Evolutionary conservation across 1,140 invertebrate species (phyloP).

Genomic region (Trigoniulus corallinus): DNA sequence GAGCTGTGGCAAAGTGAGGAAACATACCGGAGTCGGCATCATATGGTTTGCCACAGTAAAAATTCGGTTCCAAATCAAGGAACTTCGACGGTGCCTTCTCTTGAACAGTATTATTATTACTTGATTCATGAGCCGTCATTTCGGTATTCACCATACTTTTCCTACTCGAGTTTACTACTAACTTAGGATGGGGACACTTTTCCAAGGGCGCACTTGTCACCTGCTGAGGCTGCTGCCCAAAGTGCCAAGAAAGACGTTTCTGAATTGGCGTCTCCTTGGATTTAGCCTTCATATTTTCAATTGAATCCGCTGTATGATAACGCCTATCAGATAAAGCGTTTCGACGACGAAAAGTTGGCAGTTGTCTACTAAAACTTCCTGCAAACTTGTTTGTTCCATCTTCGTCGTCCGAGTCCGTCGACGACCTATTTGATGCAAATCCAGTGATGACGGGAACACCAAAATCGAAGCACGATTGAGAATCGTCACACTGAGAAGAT

Average conservation of each 20-base stretch:
- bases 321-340: conserved; percentile 32
- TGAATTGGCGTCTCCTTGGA: conserved; percentile 33
- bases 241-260: conserved; percentile 48
- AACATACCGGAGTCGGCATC: too few species aligned
- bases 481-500: conserved; percentile 1
- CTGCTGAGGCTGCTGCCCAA: conserved; percentile 25
- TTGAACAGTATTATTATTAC: too few species aligned
- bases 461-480: conserved; percentile 22
- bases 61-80: too few species aligned
- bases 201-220: too few species aligned
- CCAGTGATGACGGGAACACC: conserved; percentile 28
- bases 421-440: not conserved
- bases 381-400: conserved; percentile 17
- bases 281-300: conserved; percentile 40
- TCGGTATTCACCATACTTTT: too few species aligned
- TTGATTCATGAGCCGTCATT: too few species aligned
- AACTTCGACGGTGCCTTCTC: too few species aligned
- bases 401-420: conserved; percentile 17
- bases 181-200: too few species aligned
- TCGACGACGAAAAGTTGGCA: conserved; percentile 26
- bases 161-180: too few species aligned
- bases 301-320: conserved; percentile 46
- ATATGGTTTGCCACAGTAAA: too few species aligned
- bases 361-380: conserved; percentile 4
- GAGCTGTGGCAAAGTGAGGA: too few species aligned